phyloP scores from a whole-genome alignment of 2,113 vertebrate genomes.

The Pelecanus crispus region DNA sequence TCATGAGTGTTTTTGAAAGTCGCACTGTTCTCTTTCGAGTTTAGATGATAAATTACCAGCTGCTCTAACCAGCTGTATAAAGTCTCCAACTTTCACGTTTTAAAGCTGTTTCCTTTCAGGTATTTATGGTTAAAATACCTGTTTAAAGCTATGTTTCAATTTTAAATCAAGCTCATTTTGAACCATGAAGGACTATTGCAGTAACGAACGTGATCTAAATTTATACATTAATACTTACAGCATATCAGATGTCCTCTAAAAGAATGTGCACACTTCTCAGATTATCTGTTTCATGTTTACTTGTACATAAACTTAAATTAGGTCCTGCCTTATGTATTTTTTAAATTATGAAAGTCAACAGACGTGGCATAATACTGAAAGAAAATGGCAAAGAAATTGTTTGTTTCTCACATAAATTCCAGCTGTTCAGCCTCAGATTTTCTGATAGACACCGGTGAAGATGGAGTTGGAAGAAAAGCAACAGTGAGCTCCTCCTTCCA shows the following conservation, averaged over 20 bases:
- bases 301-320: neutral
- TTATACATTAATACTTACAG: neutral
- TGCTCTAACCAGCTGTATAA: neutral
- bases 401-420: neutral
- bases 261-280: neutral
- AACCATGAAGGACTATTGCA: neutral
- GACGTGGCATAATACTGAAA: neutral
- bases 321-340: neutral
- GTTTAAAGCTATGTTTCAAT: neutral
- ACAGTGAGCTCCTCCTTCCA: neutral
- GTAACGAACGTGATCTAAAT: neutral
- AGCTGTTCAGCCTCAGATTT: neutral
- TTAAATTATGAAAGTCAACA: neutral
- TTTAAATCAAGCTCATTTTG: neutral
- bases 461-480: neutral
- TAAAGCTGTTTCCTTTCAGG: neutral
- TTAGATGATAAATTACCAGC: neutral
- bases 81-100: neutral
- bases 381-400: neutral
- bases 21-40: neutral
- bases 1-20: neutral
- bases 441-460: neutral
- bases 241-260: neutral
- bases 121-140: neutral
- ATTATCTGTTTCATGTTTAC: neutral